Conservation (phyloP, 2,888 invertebrate genomes). For the Drosophila siamana region DNA sequence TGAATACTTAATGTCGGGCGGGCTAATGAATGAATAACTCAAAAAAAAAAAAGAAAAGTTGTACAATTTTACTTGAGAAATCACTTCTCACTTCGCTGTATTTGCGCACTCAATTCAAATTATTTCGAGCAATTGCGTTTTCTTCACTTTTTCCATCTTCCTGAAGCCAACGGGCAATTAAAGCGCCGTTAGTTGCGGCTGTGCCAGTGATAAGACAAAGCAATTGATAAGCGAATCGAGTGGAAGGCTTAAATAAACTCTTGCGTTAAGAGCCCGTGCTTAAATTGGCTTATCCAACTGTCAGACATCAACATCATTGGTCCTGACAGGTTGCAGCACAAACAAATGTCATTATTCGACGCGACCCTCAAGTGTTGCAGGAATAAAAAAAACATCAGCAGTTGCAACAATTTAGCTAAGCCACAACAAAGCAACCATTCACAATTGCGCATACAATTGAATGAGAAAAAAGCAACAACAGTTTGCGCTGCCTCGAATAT, state of each 20-base stretch:
- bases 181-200: constrained; percentile 42
- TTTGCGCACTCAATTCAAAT: constrained; percentile 78
- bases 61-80: constrained; percentile 57
- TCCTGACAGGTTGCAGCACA: constrained; percentile 27
- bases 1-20: constrained; percentile 36
- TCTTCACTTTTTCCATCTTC: constrained; percentile 33
- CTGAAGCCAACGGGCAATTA: constrained; percentile 57
- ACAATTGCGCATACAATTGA: constrained; percentile 24
- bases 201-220: constrained; percentile 23
- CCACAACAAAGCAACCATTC: constrained; percentile 58
- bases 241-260: constrained; percentile 5
- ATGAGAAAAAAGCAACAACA: constrained; percentile 39
- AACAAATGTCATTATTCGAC: constrained; percentile 72
- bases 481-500: constrained; percentile 62
- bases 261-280: constrained; percentile 26
- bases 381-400: constrained; percentile 69
- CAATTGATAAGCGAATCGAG: constrained; percentile 13
- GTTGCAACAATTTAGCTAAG: constrained; percentile 66
- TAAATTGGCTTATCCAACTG: constrained; percentile 46
- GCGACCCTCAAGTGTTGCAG: constrained; percentile 12
- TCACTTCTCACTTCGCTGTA: constrained; percentile 60
- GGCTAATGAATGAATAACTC: constrained; percentile 36
- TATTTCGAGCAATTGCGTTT: constrained; percentile 75
- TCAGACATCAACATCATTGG: constrained; percentile 11
- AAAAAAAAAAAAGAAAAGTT: constrained; percentile 44